These are phyloP conservation scores for Alexandromys fortis DNA, from an alignment of 2,113 vertebrate genomes.

Conservation along the genomic window DNA sequence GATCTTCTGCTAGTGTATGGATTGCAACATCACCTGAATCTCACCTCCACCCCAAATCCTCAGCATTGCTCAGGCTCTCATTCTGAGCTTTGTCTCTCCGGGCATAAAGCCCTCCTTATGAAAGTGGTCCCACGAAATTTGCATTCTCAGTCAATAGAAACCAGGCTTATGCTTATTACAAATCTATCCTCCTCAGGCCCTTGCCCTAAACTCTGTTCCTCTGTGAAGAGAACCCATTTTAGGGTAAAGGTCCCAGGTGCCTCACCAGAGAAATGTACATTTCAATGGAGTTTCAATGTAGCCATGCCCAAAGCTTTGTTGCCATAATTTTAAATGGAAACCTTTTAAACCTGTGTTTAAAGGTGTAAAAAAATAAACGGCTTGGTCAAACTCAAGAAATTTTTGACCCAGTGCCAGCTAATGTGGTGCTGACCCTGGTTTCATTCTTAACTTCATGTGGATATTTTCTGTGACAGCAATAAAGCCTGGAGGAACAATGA, in stretches of 20 bases:
- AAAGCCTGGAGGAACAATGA: not conserved
- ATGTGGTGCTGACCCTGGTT: not conserved
- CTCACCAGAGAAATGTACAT: not conserved
- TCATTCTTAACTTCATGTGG: no score
- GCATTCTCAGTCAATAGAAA: not conserved
- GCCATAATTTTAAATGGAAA: not conserved
- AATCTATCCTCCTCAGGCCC: not conserved
- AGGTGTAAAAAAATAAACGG: not conserved
- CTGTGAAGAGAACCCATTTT: not conserved
- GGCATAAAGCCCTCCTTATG: not conserved
- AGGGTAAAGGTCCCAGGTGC: not conserved
- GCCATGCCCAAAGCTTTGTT: not conserved
- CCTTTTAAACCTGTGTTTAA: not conserved
- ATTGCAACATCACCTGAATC: not conserved
- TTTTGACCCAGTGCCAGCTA: not conserved
- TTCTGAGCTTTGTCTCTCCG: not conserved
- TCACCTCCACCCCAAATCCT: not conserved
- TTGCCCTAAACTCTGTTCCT: not conserved
- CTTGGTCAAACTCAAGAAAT: not conserved
- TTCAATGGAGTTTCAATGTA: not conserved
- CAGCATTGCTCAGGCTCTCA: not conserved
- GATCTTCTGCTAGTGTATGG: not conserved
- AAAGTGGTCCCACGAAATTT: not conserved
- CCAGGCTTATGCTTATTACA: not conserved
- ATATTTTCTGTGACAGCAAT: not conserved